Evolutionary conservation across 2,113 vertebrate species (phyloP), one percentile per base, ranked within the genome.

Genomic region (Picathartes gymnocephalus): DNA sequence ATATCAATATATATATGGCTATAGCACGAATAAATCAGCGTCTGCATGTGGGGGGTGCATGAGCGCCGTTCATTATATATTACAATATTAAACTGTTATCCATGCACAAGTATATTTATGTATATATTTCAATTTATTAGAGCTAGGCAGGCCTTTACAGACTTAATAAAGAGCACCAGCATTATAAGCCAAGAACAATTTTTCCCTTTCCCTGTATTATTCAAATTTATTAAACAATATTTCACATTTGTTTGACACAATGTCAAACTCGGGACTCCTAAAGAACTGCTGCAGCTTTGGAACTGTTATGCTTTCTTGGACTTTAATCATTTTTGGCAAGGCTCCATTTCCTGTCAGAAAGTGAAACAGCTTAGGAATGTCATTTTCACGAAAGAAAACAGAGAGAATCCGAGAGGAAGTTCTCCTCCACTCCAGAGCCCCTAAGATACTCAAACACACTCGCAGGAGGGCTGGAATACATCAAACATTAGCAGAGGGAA

Each of bases 311-410:
- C 98, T 98, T 98, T 98, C 98, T 98, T 98, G 98, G 98, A 98
- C 98, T 99, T 99, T 98, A 99, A 99, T 99, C 99, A 99, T 98
- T 98, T 98, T 98, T 99, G 99, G 99, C 98, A 96, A 96, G 84
- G 97, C 97, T 99, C 98, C 98, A 99, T 98, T 99, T 99, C 99
- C 99, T 99, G 99, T 98, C 98, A 98, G 98, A 99, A 99, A 99
- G 99, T 99, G 99, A 99, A 99, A 99, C 99, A 98, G 98, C 99
- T 99, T 99, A 98, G 99, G 99, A 99, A 99, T 99, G 99, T 99
- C 99, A 99, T 99, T 99, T 99, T 99, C 98, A 98, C 98, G 98
- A 99, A 99, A 99, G 99, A 99, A 99, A 99, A 99, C 99, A 99
- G 99, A 99, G 99, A 99, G 98, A 98, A 99, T 99, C 98, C 98